Percentiles rank a stretch among this genome's conserved stretches.
These are phyloP conservation scores for Conus betulinus DNA, from an alignment of 1,140 invertebrate species.

Conservation along the genomic window DNA sequence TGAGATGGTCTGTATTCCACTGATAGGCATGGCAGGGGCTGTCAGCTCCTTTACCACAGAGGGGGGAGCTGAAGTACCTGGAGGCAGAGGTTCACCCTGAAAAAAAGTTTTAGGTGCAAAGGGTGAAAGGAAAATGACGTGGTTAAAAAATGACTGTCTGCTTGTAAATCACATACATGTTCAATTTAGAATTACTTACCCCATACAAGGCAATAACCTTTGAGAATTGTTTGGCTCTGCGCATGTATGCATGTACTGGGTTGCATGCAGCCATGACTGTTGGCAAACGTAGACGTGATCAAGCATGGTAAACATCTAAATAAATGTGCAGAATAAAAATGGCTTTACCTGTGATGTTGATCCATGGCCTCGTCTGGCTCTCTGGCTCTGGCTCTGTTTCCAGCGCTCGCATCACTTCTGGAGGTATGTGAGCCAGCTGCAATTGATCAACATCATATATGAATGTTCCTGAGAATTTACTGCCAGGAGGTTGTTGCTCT, in stretches of 20 bases:
- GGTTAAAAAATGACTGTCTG: too few species aligned
- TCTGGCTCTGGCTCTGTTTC: constrained; percentile 36
- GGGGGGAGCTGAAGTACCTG: not conserved
- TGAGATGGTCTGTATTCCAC: not conserved
- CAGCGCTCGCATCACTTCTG: constrained; percentile 31
- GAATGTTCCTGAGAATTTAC: not conserved
- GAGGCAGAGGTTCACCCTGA: not conserved
- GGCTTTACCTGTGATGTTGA: not conserved
- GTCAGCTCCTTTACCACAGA: not conserved
- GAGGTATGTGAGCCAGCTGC: constrained; percentile 38
- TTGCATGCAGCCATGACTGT: too few species aligned
- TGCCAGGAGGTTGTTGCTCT: too few species aligned
- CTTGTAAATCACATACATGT: too few species aligned
- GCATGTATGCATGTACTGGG: too few species aligned
- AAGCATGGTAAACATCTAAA: too few species aligned
- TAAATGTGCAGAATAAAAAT: too few species aligned
- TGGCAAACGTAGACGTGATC: too few species aligned
- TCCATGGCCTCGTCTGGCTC: constrained; percentile 19
- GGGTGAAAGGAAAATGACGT: too few species aligned
- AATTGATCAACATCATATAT: not conserved
- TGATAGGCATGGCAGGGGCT: not conserved
- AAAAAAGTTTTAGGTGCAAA: not conserved
- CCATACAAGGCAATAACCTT: too few species aligned
- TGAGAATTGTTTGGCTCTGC: too few species aligned
- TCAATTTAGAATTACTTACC: too few species aligned